Base-by-base conservation (phyloP, 2,888 invertebrate genomes). In the Apamea monoglypha region DNA sequence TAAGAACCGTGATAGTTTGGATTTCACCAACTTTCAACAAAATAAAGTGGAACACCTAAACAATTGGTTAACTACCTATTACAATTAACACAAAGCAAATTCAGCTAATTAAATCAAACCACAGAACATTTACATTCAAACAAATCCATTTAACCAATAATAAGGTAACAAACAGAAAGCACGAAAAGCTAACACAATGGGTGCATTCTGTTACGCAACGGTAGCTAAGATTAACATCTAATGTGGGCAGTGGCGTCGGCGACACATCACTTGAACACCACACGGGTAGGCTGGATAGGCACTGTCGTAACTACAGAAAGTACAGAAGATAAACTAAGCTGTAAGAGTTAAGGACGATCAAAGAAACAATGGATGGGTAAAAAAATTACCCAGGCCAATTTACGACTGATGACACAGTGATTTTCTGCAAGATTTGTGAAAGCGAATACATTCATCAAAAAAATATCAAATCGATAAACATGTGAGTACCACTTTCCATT, bases 241-340 rank as follows among this genome's bases (percentile, higher is more conserved):
- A 87, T 89, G 92, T 93, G 91, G 92, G 92, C 87, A 82, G 88
- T 64, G 75, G 83, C 84, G 87, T 88, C 87, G 84, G 86, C 88
- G 89, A 89, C 85, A 87, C 86, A 83, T 88, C 82, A 80, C 83
- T 74, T 82, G 81, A 74, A 66, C 78, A 74, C 85, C 82, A 77
- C 84, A 86, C 76, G 76, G 76, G 82, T 66, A 87, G 78, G 84
- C 64, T 77, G 71, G 61, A 36, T 71, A 63, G 66, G 14, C n/a
- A 63, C 36, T 18, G 47, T 25, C 36, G 68, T 50, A 29, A 70
- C 47, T n/a, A 32, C 80, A 14, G 8, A 18, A 83, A 77, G 36
- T 25, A 44, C 83, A 83, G 86, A 83, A 86, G 69, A 67, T 16
- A n/a, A 71, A 47, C n/a, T 53, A 32, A 50, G 7, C 47, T 66